Evolutionary conservation across 2,797 vertebrate genomes (phyloP).

Genomic region (Coracias cyanogaster): DNA sequence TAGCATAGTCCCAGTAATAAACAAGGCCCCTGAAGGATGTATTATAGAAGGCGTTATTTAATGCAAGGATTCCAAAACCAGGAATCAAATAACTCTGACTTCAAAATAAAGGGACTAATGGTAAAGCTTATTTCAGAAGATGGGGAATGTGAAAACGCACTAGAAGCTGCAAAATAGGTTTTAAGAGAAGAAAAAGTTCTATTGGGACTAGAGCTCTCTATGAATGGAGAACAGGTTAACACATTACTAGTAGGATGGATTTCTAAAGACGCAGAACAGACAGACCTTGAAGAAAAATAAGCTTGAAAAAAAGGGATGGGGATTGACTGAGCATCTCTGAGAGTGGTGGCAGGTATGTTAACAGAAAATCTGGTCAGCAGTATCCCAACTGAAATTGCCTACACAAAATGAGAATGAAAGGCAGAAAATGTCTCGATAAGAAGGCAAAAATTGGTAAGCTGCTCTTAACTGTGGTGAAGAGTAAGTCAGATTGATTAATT

Average conservation of each 20-base stretch:
- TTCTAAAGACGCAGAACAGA: not conserved
- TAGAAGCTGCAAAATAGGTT: not conserved
- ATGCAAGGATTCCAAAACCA: not conserved
- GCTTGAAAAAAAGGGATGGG: rapidly evolving
- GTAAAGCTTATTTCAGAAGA: not conserved
- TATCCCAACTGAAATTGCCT: not conserved
- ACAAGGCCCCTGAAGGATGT: not conserved
- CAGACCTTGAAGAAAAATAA: not conserved
- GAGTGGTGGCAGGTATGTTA: not conserved
- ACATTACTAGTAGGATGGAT: not conserved
- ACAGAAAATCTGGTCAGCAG: not conserved
- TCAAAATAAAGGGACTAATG: not conserved
- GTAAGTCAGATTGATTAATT: not conserved
- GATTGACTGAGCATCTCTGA: not conserved
- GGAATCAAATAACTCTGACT: not conserved
- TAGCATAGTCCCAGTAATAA: not conserved
- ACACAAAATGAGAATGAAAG: not conserved
- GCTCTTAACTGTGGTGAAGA: not conserved
- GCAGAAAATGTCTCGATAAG: not conserved
- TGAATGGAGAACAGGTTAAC: not conserved
- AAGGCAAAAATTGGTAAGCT: not conserved
- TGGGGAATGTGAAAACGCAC: not conserved
- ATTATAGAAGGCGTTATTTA: not conserved
- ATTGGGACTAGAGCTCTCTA: not conserved
- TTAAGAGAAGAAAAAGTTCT: not conserved